phyloP scores from a whole-genome alignment of 2,113 vertebrate genomes.

The Thunnus maccoyii region DNA sequence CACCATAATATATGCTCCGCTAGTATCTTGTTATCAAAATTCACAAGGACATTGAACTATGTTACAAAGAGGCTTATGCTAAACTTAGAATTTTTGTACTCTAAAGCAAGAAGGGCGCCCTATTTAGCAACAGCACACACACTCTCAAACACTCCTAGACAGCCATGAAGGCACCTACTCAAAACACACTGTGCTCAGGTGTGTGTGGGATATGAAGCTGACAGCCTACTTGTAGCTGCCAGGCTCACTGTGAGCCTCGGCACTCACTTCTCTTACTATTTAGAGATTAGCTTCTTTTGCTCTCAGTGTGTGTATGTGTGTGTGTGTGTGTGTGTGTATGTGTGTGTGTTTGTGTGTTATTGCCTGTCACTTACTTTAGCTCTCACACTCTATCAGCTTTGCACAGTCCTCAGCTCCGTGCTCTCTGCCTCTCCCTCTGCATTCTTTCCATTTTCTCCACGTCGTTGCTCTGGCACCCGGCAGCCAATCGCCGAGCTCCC shows the following conservation, averaged over 20 bases:
- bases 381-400: conserved; percentile 51
- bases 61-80: neutral
- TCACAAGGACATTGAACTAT: neutral
- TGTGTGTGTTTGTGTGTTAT: neutral
- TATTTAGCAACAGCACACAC: conserved; percentile 8
- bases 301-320: conserved; percentile 2
- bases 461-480: conserved; percentile 35
- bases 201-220: conserved; percentile 10
- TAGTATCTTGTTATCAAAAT: neutral
- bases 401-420: conserved; percentile 39
- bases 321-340: conserved; percentile 16
- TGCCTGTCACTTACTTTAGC: conserved; percentile 21
- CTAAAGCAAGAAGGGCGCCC: neutral
- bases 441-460: conserved; percentile 54
- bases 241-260: conserved; percentile 11
- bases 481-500: conserved; percentile 74
- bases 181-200: conserved; percentile 21
- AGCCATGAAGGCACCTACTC: conserved; percentile 1
- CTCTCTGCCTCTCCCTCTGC: conserved; percentile 34
- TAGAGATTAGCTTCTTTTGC: conserved; percentile 30
- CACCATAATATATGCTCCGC: neutral
- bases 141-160: neutral
- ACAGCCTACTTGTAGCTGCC: conserved; percentile 5
- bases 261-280: conserved; percentile 16
- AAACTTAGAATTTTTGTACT: neutral